These are phyloP conservation scores for Loxodonta africana DNA, from an alignment of 2,113 vertebrate genomes.

Conservation along the genomic window DNA sequence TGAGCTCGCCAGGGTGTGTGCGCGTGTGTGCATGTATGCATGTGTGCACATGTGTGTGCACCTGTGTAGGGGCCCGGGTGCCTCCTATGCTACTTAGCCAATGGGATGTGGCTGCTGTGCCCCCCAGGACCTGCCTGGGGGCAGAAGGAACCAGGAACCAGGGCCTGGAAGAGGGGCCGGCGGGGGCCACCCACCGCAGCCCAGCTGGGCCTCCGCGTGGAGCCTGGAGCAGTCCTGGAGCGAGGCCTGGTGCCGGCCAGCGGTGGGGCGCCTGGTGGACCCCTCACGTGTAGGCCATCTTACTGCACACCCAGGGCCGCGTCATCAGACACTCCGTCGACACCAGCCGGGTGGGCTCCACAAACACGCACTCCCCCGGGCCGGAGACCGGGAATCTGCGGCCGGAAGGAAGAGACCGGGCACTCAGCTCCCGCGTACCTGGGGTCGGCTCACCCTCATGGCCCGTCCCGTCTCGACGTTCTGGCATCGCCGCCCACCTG, in stretches of 20 bases:
- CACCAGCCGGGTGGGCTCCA: slow-evolving; percentile 83
- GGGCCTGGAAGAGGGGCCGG: neutral
- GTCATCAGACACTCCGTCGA: slow-evolving; percentile 82
- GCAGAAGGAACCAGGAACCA: slow-evolving; percentile 22
- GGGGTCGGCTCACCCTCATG: neutral
- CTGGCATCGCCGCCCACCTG: too few species aligned
- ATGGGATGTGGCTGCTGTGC: neutral
- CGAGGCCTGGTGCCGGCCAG: neutral
- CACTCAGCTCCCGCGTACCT: rapidly evolving
- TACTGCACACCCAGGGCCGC: slow-evolving; percentile 85
- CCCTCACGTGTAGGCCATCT: slow-evolving; percentile 82
- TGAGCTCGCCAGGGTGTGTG: neutral
- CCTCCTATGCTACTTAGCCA: slow-evolving; percentile 56
- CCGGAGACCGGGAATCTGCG: slow-evolving; percentile 76
- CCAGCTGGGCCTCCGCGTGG: neutral
- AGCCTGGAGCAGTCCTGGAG: neutral
- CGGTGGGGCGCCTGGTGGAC: neutral
- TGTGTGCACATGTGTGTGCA: neutral
- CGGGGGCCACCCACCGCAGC: neutral
- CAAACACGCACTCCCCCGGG: slow-evolving; percentile 80
- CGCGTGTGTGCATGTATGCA: neutral
- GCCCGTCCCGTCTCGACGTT: too few species aligned
- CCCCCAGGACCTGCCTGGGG: slow-evolving; percentile 76
- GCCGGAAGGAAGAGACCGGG: neutral
- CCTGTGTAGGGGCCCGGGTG: neutral